Evolutionary conservation across 2,888 invertebrate species (phyloP).

Genomic region (Lagria hirta): DNA sequence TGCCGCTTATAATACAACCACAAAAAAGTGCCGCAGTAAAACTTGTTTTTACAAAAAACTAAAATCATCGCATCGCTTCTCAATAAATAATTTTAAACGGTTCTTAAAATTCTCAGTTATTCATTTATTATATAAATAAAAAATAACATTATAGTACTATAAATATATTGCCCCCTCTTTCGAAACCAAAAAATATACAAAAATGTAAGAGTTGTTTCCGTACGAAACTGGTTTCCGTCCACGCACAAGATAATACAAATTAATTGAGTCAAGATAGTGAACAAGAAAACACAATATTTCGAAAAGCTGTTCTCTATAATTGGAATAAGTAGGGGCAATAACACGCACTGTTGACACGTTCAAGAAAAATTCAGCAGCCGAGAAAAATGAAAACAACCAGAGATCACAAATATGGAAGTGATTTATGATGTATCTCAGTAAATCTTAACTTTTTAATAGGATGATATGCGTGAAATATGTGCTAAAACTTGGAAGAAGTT

Average conservation of each 20-base stretch:
- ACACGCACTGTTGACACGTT: slow-evolving; percentile 1
- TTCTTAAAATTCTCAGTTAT: too few species aligned
- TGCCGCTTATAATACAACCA: too few species aligned
- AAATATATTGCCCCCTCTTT: too few species aligned
- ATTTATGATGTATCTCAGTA: slow-evolving; percentile 15
- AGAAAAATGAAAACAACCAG: slow-evolving; percentile 2
- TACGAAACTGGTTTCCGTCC: too few species aligned
- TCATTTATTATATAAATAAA: too few species aligned
- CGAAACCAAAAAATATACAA: too few species aligned
- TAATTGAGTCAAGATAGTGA: slow-evolving; percentile 13
- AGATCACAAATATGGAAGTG: slow-evolving; percentile 12
- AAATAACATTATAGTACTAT: too few species aligned
- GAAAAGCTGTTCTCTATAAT: slow-evolving; percentile 10
- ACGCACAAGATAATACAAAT: slow-evolving; percentile 21
- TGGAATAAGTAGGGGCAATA: slow-evolving; percentile 3
- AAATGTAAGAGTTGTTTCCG: too few species aligned
- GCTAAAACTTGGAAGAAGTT: slow-evolving; percentile 20
- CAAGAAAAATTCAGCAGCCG: slow-evolving; percentile 1
- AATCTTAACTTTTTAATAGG: slow-evolving; percentile 5
- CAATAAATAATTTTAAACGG: too few species aligned
- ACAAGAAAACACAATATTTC: slow-evolving; percentile 17
- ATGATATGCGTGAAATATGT: slow-evolving; percentile 18
- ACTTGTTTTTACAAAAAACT: too few species aligned
- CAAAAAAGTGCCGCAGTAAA: too few species aligned
- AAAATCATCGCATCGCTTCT: too few species aligned